Conservation (phyloP, 2,888 invertebrate genomes). For the Acronicta alni region DNA sequence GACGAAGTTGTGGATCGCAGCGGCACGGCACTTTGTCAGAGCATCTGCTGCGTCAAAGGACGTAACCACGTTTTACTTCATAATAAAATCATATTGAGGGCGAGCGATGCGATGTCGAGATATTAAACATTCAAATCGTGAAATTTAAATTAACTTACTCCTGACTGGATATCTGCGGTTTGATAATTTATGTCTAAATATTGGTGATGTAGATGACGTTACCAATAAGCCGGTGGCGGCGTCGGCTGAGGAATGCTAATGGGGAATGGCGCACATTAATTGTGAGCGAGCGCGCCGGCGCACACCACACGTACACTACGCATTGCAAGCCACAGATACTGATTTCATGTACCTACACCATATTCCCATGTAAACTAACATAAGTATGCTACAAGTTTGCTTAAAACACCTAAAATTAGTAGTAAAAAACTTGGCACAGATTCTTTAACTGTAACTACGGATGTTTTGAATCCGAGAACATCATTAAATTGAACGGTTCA, state of each 20-base stretch:
- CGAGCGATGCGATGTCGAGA: slow-evolving; percentile 47
- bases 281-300: slow-evolving; percentile 63
- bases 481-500: slow-evolving; percentile 70
- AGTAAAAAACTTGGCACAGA: slow-evolving; percentile 35
- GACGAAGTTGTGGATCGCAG: slow-evolving; percentile 71
- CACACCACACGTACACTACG: slow-evolving; percentile 25
- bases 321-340: slow-evolving; percentile 40
- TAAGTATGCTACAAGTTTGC: neutral
- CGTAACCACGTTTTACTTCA: slow-evolving; percentile 62
- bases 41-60: slow-evolving; percentile 73
- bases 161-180: slow-evolving; percentile 60
- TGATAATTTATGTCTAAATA: slow-evolving; percentile 74
- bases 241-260: slow-evolving; percentile 78
- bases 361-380: slow-evolving; percentile 44
- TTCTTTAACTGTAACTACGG: slow-evolving; percentile 53
- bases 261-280: slow-evolving; percentile 76
- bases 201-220: slow-evolving; percentile 74
- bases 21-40: slow-evolving; percentile 70
- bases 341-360: slow-evolving; percentile 54
- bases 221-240: slow-evolving; percentile 68
- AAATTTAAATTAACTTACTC: slow-evolving; percentile 65
- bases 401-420: neutral
- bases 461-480: slow-evolving; percentile 65
- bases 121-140: slow-evolving; percentile 67
- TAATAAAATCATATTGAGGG: slow-evolving; percentile 65